Evolutionary conservation across 2,797 vertebrate species (phyloP).

Genomic region (Pelobates cultripes): DNA sequence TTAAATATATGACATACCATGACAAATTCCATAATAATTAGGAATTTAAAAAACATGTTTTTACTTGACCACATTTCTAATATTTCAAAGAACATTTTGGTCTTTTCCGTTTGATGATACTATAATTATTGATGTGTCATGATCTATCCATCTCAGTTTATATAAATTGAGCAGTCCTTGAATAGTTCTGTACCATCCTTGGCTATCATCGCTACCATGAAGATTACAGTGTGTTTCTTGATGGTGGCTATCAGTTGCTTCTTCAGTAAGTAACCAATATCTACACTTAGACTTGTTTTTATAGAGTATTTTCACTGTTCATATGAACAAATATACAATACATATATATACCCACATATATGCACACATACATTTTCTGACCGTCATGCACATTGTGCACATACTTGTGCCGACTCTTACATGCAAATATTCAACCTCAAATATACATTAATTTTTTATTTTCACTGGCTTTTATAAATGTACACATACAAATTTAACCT

Average conservation of each 20-base stretch:
- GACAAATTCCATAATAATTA: constrained; percentile 38
- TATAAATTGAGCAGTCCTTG: constrained; percentile 16
- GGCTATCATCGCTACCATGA: constrained; percentile 15
- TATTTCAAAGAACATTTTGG: constrained; percentile 21
- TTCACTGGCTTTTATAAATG: too few species aligned
- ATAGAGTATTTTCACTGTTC: too few species aligned
- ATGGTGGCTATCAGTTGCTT: constrained; percentile 26
- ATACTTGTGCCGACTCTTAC: too few species aligned
- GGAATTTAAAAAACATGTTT: background rate
- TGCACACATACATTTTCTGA: too few species aligned
- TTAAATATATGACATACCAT: constrained; percentile 16
- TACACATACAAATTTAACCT: too few species aligned
- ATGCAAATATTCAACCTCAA: too few species aligned
- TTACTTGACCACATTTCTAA: constrained; percentile 7
- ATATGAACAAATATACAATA: too few species aligned
- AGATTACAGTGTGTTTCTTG: constrained; percentile 16
- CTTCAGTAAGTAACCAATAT: constrained; percentile 24
- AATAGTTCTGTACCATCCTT: background rate
- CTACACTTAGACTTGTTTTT: too few species aligned
- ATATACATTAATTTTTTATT: too few species aligned
- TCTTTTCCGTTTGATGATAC: background rate
- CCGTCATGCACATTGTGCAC: too few species aligned
- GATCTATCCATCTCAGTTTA: background rate
- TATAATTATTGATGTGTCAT: background rate
- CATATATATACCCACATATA: too few species aligned